phyloP scores from a whole-genome alignment of 1,140 invertebrate genomes.

The Drosophila leontia region DNA sequence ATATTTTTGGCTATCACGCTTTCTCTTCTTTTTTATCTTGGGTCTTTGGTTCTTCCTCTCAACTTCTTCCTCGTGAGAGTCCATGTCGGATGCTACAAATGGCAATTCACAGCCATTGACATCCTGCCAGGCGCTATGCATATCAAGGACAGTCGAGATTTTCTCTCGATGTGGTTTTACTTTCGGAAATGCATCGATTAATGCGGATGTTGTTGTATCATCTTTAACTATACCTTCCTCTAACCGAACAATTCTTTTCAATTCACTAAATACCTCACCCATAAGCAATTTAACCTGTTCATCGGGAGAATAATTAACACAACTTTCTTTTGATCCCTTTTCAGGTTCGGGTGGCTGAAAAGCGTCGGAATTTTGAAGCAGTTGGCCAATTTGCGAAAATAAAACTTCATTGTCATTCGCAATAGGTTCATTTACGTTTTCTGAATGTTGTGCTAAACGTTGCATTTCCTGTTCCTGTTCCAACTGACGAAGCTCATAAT shows the following conservation, averaged over 20 bases:
- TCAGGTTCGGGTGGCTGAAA: not conserved
- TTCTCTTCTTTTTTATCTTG: constrained; percentile 38
- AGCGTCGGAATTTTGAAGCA: constrained; percentile 25
- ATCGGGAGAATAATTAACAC: constrained; percentile 86
- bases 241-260: constrained; percentile 89
- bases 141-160: constrained; percentile 70
- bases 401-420: constrained; percentile 85
- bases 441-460: constrained; percentile 85
- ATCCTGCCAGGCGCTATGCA: constrained; percentile 85
- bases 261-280: constrained; percentile 90
- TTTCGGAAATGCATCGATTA: not conserved
- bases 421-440: not conserved
- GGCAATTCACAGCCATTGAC: constrained; percentile 54
- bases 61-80: constrained; percentile 18
- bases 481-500: constrained; percentile 93
- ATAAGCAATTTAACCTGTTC: constrained; percentile 91
- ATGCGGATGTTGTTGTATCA: not conserved
- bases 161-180: constrained; percentile 39
- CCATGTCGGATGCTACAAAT: constrained; percentile 17
- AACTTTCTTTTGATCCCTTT: not conserved
- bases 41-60: not conserved
- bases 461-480: constrained; percentile 93
- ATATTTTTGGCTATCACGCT: constrained; percentile 9
- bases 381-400: constrained; percentile 75
- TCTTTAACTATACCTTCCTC: constrained; percentile 23